Evolutionary conservation across 1,140 invertebrate species (phyloP).

Genomic region (Zelostemma sp.): DNA sequence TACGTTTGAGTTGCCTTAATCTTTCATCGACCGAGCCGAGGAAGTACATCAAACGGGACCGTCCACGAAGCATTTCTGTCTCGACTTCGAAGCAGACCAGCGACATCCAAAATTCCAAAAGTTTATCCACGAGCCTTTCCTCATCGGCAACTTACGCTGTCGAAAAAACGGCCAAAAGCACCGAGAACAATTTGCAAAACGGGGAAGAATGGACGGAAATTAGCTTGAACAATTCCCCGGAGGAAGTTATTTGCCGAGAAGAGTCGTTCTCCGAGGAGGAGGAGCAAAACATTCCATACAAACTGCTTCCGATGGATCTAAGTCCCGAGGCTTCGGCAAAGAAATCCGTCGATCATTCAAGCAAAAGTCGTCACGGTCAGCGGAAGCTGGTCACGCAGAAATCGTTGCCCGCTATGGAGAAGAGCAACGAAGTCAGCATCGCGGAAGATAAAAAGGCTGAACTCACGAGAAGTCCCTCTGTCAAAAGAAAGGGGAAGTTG

Average conservation of each 20-base stretch:
- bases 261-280: slow-evolving; percentile 65
- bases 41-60: slow-evolving; percentile 65
- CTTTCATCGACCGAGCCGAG: slow-evolving; percentile 63
- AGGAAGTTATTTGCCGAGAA: slow-evolving; percentile 61
- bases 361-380: slow-evolving; percentile 11
- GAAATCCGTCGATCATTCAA: no score
- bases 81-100: slow-evolving; percentile 58
- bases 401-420: slow-evolving; percentile 59
- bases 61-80: slow-evolving; percentile 59
- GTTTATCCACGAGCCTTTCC: slow-evolving; percentile 53
- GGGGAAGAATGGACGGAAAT: slow-evolving; percentile 71
- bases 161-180: slow-evolving; percentile 51
- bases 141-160: slow-evolving; percentile 41
- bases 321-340: slow-evolving; percentile 51
- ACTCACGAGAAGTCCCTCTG: slow-evolving; percentile 62
- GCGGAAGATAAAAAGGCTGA: slow-evolving; percentile 60
- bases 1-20: slow-evolving; percentile 61
- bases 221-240: slow-evolving; percentile 67
- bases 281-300: slow-evolving; percentile 63
- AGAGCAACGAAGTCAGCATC: slow-evolving; percentile 56
- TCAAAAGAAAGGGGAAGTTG: slow-evolving; percentile 62
- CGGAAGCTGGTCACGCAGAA: slow-evolving; percentile 61
- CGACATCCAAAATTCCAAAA: slow-evolving; percentile 48
- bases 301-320: slow-evolving; percentile 60
- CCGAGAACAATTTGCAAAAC: slow-evolving; percentile 46